These are phyloP conservation scores for Epinephelus coioides DNA, from an alignment of 2,797 vertebrate genomes.

Conservation along the genomic window DNA sequence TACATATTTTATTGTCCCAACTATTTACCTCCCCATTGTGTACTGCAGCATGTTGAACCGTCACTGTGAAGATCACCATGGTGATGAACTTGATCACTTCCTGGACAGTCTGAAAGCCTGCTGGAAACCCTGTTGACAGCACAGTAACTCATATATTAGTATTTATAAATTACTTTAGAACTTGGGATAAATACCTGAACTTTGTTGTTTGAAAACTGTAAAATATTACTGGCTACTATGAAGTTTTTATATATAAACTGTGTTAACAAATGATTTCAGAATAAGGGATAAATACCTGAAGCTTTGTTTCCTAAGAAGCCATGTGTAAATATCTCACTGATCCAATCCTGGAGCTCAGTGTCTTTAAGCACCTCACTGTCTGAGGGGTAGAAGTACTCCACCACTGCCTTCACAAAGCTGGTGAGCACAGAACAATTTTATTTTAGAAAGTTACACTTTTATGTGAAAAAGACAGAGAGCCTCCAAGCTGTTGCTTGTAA, in stretches of 20 bases:
- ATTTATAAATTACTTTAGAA: not conserved
- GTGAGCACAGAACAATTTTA: not conserved
- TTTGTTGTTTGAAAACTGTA: conserved; percentile 7
- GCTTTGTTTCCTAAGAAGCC: conserved; percentile 57
- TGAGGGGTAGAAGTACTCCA: conserved; percentile 63
- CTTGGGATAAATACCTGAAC: conserved; percentile 32
- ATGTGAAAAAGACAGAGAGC: not conserved
- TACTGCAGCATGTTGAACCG: conserved; percentile 76
- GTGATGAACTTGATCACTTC: conserved; percentile 79
- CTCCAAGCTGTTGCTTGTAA: not conserved
- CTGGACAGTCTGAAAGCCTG: conserved; percentile 54
- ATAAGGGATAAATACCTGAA: conserved; percentile 32
- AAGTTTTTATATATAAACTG: not conserved
- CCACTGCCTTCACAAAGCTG: conserved; percentile 70
- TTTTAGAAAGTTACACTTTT: not conserved
- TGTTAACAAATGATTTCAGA: not conserved
- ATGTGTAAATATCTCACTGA: conserved; percentile 72
- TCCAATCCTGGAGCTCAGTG: conserved; percentile 75
- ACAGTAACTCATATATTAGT: not conserved
- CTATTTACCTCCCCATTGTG: conserved; percentile 69
- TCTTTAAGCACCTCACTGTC: conserved; percentile 65
- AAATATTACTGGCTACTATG: not conserved
- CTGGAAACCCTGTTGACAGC: conserved; percentile 59
- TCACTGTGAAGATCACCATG: conserved; percentile 79
- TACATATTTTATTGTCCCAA: not conserved